Evolutionary conservation across 1,140 invertebrate genomes (phyloP), one percentile per base, ranked within the genome.

Genomic region (Pseudomyrmex flavicornis): DNA sequence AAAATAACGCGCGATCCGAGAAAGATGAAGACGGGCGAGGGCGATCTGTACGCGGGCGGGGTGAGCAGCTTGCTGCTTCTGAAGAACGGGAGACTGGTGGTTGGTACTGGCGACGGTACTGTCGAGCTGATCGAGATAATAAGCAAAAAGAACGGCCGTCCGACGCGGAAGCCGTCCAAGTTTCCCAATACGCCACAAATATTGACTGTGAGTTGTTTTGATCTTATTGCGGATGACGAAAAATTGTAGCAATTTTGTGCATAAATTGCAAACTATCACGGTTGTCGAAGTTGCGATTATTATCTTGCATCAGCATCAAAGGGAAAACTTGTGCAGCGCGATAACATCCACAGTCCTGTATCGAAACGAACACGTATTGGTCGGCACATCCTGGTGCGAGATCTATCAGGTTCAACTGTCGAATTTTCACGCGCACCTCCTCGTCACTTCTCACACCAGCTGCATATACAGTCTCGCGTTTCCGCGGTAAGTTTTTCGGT

Each of bases 61-160:
- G 96, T 98, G 0, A 96, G 95, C 26, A 95, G 96, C 13, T 88
- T 98, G 22, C 90, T 95, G 17, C 89, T 98, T 50, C 91, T 98
- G 54, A 93, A 95, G 3, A 83, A 90, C 2, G 95, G 95, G 0
- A 95, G 95, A 82, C 86, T 98, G 12, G 93, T 98, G 1, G 95
- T 98, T 62, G 98, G 98, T 1, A 96, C 97, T 35, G 98, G 98
- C 0, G 96, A 98, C 93, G 98, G 98, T 7, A 96, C 96, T 0
- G 91, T 99, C 0, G 97, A 98, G 79, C 86, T 97, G 26, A 95
- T 97, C 1, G 95, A 96, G 83, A 95, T 96, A 90, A 22, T 91
- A 48, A 76, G 90, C n/a, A 44, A 44, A 9, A 77, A 74, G 17
- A 46, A 9, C 12, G 50, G 1, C 4, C 22, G 13, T 5, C 4